A percentile compares a stretch with the other conserved stretches of the same genome.
Conservation (phyloP, 2,113 vertebrate genomes). For the Hippocampus zosterae region DNA sequence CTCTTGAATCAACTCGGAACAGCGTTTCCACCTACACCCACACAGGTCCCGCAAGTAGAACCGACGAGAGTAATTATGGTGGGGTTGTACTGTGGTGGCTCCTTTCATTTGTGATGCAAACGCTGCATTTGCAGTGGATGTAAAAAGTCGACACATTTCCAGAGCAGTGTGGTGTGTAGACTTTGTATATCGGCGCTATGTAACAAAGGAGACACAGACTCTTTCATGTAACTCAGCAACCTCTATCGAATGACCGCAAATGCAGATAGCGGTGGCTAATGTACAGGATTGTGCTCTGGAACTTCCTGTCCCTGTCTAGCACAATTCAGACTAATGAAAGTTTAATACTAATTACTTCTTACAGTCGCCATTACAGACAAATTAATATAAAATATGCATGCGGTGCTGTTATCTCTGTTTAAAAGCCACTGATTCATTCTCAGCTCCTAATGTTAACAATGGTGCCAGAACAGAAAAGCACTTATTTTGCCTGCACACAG, state of each 20-base stretch:
- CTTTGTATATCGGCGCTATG: too few relatives aligned
- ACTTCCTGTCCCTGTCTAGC: slow-evolving; percentile 11
- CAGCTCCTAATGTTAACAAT: slow-evolving; percentile 2
- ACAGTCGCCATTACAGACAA: slow-evolving; percentile 34
- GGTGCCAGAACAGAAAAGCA: slow-evolving; percentile 13
- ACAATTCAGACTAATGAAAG: slow-evolving; percentile 35
- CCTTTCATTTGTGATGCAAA: slow-evolving; percentile 19
- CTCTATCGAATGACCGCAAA: slow-evolving; percentile 2
- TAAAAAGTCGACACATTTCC: neutral
- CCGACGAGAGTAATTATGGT: slow-evolving; percentile 31
- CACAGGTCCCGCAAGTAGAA: slow-evolving; percentile 9
- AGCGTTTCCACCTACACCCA: slow-evolving; percentile 11
- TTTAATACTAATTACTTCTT: slow-evolving; percentile 50
- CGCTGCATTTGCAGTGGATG: slow-evolving; percentile 7
- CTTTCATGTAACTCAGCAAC: slow-evolving; percentile 4
- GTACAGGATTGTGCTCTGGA: neutral
- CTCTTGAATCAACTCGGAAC: slow-evolving; percentile 36
- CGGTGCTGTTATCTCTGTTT: slow-evolving; percentile 33
- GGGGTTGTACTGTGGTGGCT: slow-evolving; percentile 29
- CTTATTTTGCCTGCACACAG: slow-evolving; percentile 19
- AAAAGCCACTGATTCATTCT: slow-evolving; percentile 26
- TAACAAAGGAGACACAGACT: slow-evolving; percentile 1
- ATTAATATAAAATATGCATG: slow-evolving; percentile 48
- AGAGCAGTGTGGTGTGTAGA: too few relatives aligned
- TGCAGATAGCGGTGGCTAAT: neutral